Evolutionary conservation across 2,888 invertebrate species (phyloP).

Genomic region (Epistrophe eligans): DNA sequence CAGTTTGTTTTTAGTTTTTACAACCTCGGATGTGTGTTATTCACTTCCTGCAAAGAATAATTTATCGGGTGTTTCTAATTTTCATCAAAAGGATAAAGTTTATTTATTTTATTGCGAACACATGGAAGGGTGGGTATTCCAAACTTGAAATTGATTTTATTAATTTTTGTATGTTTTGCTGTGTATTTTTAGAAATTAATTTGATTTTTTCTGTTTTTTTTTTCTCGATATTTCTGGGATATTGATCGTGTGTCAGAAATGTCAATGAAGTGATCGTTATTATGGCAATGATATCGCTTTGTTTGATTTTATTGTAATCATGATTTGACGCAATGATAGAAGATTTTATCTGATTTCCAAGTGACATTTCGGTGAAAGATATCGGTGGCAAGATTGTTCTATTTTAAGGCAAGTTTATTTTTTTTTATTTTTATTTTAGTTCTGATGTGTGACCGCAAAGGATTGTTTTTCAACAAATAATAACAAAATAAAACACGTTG

Average conservation of each 20-base stretch:
- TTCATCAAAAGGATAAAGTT: slow-evolving; percentile 34
- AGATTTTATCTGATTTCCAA: slow-evolving; percentile 12
- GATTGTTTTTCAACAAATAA: slow-evolving; percentile 25
- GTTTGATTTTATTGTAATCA: neutral
- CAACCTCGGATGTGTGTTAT: slow-evolving; percentile 37
- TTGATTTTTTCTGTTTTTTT: slow-evolving; percentile 3
- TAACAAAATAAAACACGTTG: slow-evolving; percentile 21
- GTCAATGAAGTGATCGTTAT: slow-evolving; percentile 17
- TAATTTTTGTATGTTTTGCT: neutral
- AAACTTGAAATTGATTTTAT: slow-evolving; percentile 18
- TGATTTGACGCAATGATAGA: slow-evolving; percentile 24
- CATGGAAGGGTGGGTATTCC: slow-evolving; percentile 53
- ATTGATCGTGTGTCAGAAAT: slow-evolving; percentile 31
- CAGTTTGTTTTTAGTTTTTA: slow-evolving; percentile 61
- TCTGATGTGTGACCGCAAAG: slow-evolving; percentile 32
- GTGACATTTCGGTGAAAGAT: slow-evolving; percentile 12
- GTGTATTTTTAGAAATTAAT: slow-evolving; percentile 42
- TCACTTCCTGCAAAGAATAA: slow-evolving; percentile 51
- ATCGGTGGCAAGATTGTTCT: slow-evolving; percentile 14
- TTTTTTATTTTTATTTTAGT: slow-evolving; percentile 10
- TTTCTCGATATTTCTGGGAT: neutral
- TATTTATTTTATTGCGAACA: slow-evolving; percentile 57
- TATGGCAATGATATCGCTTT: neutral
- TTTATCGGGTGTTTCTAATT: slow-evolving; percentile 28
- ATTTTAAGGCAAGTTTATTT: neutral